These are phyloP conservation scores for Phania funesta DNA, from an alignment of 2,888 invertebrate species.

Conservation along the genomic window DNA sequence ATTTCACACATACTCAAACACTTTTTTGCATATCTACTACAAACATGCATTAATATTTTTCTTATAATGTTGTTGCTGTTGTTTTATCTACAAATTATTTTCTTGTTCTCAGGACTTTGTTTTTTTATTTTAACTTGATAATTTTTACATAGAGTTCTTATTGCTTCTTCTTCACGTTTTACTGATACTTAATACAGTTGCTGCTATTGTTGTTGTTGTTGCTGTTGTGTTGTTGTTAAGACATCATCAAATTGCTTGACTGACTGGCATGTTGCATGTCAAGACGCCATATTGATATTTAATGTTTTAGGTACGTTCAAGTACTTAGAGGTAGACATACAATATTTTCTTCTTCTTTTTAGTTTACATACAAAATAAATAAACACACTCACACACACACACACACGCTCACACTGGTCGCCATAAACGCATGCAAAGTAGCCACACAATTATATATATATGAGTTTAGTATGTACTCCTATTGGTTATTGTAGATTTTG, in stretches of 20 bases:
- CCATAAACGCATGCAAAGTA: slow-evolving; percentile 45
- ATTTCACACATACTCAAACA: slow-evolving; percentile 33
- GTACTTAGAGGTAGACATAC: slow-evolving; percentile 1
- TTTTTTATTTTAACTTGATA: slow-evolving; percentile 26
- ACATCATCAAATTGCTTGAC: slow-evolving; percentile 62
- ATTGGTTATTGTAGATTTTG: too few relatives aligned
- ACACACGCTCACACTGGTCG: neutral
- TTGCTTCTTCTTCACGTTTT: neutral
- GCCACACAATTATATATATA: slow-evolving; percentile 17
- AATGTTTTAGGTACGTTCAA: slow-evolving; percentile 30
- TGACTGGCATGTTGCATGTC: slow-evolving; percentile 66
- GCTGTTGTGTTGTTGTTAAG: slow-evolving; percentile 19
- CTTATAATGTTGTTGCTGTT: slow-evolving; percentile 4
- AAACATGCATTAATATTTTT: slow-evolving; percentile 14
- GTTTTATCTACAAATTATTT: slow-evolving; percentile 20
- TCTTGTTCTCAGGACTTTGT: slow-evolving; percentile 14
- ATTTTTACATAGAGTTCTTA: slow-evolving; percentile 32
- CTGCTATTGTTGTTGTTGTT: neutral
- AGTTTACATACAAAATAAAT: neutral
- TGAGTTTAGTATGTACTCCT: too few relatives aligned
- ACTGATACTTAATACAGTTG: slow-evolving; percentile 1
- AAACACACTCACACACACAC: neutral
- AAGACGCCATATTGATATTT: slow-evolving; percentile 67
- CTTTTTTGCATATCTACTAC: slow-evolving; percentile 34
- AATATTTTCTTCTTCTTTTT: neutral